A percentile compares a stretch with the other conserved stretches of the same genome.
These are phyloP conservation scores for Palloptera scutellata DNA, from an alignment of 2,888 invertebrate species.

Conservation along the genomic window DNA sequence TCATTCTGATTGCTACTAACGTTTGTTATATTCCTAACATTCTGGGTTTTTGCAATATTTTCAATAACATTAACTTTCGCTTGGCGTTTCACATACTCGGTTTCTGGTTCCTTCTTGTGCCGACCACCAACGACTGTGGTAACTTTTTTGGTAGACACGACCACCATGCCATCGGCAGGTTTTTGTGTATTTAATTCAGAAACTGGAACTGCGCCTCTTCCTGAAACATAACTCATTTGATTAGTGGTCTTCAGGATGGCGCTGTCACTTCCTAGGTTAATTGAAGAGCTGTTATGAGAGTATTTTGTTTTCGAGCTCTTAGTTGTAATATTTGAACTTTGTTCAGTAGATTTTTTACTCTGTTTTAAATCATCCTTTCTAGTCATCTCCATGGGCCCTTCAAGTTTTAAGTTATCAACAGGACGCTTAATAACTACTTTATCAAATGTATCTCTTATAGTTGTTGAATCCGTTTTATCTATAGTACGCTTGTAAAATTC, in stretches of 20 bases:
- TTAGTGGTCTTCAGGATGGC: slow-evolving; percentile 68
- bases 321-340: slow-evolving; percentile 39
- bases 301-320: slow-evolving; percentile 37
- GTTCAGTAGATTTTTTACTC: slow-evolving; percentile 35
- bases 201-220: slow-evolving; percentile 65
- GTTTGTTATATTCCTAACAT: slow-evolving; percentile 57
- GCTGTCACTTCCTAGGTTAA: slow-evolving; percentile 70
- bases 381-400: slow-evolving; percentile 63
- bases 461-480: slow-evolving; percentile 60
- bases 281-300: slow-evolving; percentile 68
- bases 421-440: slow-evolving; percentile 65
- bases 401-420: slow-evolving; percentile 71
- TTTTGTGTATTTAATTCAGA: slow-evolving; percentile 59
- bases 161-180: slow-evolving; percentile 67
- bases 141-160: slow-evolving; percentile 66
- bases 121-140: slow-evolving; percentile 62
- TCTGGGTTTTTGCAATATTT: slow-evolving; percentile 57
- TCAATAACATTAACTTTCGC: slow-evolving; percentile 60
- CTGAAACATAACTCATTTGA: slow-evolving; percentile 67
- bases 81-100: slow-evolving; percentile 57
- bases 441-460: slow-evolving; percentile 68
- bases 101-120: slow-evolving; percentile 58
- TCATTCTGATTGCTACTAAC: slow-evolving; percentile 54
- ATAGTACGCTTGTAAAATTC: slow-evolving; percentile 65
- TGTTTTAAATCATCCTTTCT: slow-evolving; percentile 48